Evolutionary conservation across 2,797 vertebrate genomes (phyloP), one percentile per base, ranked within the genome.

Genomic region (Astyanax mexicanus): DNA sequence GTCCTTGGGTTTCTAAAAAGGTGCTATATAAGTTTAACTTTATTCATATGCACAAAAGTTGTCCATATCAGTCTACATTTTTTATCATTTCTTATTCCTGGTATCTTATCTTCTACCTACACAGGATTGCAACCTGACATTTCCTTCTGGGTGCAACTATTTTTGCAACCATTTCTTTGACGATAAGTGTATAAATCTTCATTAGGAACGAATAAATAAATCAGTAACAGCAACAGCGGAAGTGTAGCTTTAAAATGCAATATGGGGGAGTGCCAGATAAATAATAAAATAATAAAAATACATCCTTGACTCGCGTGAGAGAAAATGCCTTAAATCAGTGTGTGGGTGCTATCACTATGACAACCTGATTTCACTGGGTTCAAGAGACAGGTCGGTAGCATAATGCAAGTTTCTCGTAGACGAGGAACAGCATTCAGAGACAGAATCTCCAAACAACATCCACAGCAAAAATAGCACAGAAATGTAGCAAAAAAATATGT

Each of bases 321-420:
- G 57, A 76, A 69, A 62, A 70, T 27, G 69, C 19, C 45, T 76
- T 62, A 76, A 76, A 69, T 70, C 42, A 54, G 8, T 0, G 42
- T 15, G 74, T 69, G 57, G 74, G 74, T 69, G 74, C 15, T 37
- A 32, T 76, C 45, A 32, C 74, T 76, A 70, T 76, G 74, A 76
- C 74, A 76, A 70, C 74, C 57, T 69, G 66, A 62, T 69, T 67
- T 76, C 47, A 76, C 32, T 42, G 57, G 47, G 45, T 76, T 62
- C 69, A 44, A 45, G 37, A 68, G 17, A 52, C 40, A 70, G 45
- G 25, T 45, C 13, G 51, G 60, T 40, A 68, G 60, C 21, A 42
- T 75, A 49, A 67, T 27, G 29, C 35, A 13, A 23, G 49, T 42
- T 21, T 62, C 52, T 52, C 47, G 58, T 69, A 49, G 57, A 37